These are phyloP conservation scores for Petroica traversi DNA, from an alignment of 2,113 vertebrate species.

Conservation along the genomic window DNA sequence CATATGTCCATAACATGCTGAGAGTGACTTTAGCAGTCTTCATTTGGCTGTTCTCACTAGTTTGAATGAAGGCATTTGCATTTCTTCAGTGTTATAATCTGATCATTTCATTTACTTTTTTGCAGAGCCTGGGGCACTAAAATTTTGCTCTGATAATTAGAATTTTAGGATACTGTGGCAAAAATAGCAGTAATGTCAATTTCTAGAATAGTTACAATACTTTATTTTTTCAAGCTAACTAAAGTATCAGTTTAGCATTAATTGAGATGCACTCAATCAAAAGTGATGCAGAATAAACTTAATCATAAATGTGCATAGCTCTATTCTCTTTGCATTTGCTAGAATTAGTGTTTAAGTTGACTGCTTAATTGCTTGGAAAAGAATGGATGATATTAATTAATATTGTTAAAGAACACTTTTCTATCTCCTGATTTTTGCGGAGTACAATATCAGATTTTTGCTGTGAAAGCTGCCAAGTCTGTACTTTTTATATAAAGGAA, in stretches of 20 bases:
- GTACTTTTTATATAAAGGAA: background rate
- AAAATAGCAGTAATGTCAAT: background rate
- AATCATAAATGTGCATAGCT: background rate
- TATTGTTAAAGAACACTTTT: background rate
- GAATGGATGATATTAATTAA: background rate
- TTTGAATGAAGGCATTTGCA: background rate
- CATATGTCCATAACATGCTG: rapidly evolving
- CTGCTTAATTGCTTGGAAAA: background rate
- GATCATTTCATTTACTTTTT: background rate
- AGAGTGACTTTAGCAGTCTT: background rate
- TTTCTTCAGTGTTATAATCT: rapidly evolving
- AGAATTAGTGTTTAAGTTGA: background rate
- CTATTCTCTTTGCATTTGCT: background rate
- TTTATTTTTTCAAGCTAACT: background rate
- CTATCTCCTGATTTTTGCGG: background rate
- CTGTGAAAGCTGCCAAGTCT: background rate
- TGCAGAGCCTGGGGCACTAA: background rate
- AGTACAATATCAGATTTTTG: background rate
- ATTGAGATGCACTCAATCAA: background rate
- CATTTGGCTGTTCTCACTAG: background rate
- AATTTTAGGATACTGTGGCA: background rate
- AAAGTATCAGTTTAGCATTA: background rate
- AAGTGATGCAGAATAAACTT: background rate
- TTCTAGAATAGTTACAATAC: background rate
- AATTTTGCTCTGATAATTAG: background rate